Conservation (phyloP, 2,113 vertebrate species). For the Coptodon rendalli region DNA sequence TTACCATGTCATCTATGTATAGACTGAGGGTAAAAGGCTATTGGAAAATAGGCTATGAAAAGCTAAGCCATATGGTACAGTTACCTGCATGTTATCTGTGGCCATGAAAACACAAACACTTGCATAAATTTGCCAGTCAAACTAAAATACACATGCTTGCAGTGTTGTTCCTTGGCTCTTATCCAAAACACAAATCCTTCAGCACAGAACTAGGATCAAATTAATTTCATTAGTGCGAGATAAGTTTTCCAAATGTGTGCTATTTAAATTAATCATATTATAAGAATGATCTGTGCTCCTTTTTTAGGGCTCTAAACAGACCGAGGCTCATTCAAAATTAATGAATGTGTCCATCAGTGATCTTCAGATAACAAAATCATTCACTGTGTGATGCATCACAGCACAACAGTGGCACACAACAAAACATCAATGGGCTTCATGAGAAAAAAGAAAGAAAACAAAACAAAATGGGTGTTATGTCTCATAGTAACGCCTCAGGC, state of each 20-base stretch:
- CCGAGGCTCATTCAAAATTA: background rate
- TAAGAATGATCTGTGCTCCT: background rate
- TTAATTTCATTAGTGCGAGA: background rate
- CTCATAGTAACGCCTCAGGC: background rate
- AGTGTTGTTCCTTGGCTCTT: background rate
- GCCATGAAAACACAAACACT: slow-evolving; percentile 26
- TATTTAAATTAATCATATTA: background rate
- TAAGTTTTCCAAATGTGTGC: background rate
- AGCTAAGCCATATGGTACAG: background rate
- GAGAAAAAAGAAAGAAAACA: background rate
- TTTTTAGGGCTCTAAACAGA: background rate
- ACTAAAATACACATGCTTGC: slow-evolving; percentile 27
- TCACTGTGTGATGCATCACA: background rate
- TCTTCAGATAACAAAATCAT: background rate
- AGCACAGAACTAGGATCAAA: background rate
- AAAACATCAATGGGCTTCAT: background rate
- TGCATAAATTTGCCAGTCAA: slow-evolving; percentile 69
- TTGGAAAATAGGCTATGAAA: background rate
- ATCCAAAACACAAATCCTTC: background rate
- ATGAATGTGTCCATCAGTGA: background rate
- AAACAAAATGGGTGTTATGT: background rate
- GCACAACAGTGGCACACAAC: background rate
- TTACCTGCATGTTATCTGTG: background rate
- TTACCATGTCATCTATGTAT: background rate
- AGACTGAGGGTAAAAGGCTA: background rate